Percentiles rank a stretch among this genome's conserved stretches.
Evolutionary conservation across 2,797 vertebrate genomes (phyloP).

Genomic region (Muscicapa striata): DNA sequence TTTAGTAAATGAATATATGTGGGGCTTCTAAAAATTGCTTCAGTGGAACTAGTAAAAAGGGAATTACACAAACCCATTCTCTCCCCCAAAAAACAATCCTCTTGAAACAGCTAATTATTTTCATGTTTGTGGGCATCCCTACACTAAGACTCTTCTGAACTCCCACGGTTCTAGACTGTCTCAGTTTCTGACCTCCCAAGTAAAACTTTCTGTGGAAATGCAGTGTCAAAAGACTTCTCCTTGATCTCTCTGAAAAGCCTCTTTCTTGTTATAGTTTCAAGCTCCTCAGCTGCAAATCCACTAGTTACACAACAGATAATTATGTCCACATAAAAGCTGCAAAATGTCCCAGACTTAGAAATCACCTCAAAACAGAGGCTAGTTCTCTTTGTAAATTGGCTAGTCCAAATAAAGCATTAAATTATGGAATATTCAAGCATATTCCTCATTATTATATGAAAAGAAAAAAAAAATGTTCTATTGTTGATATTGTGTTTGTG

Average conservation of each 20-base stretch:
- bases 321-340: background rate
- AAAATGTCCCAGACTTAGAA: background rate
- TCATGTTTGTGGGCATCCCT: background rate
- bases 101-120: conserved; percentile 24
- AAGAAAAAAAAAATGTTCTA: background rate
- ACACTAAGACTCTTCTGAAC: background rate
- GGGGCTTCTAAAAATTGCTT: background rate
- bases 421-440: background rate
- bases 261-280: background rate
- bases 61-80: background rate
- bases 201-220: conserved; percentile 1
- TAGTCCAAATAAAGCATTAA: background rate
- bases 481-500: background rate
- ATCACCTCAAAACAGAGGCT: background rate
- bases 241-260: background rate
- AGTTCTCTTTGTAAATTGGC: background rate
- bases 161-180: background rate
- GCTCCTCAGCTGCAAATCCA: background rate
- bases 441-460: background rate
- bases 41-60: background rate
- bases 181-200: conserved; percentile 43
- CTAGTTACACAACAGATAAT: conserved; percentile 24
- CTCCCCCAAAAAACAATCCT: background rate
- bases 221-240: background rate
- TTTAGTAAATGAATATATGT: background rate